phyloP scores from a whole-genome alignment of 2,113 vertebrate genomes.

The Ochotona princeps region DNA sequence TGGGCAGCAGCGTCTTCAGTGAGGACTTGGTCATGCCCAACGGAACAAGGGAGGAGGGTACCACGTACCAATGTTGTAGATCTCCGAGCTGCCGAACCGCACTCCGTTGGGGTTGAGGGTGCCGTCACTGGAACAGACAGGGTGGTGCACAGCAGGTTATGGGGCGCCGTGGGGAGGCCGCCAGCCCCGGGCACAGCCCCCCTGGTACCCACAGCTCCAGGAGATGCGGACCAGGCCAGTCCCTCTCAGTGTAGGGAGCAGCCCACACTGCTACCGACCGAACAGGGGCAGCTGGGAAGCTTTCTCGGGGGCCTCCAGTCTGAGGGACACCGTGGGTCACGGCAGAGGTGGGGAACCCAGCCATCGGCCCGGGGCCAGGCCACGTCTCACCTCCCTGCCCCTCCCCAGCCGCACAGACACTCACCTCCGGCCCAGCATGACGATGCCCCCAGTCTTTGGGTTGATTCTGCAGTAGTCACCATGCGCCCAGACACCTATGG shows the following conservation, averaged over 20 bases:
- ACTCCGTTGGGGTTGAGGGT: constrained; percentile 98
- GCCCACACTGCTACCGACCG: background rate
- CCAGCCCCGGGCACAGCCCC: background rate
- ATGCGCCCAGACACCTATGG: constrained; percentile 94
- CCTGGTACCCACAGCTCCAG: no score
- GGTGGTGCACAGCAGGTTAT: background rate
- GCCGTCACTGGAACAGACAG: constrained; percentile 90
- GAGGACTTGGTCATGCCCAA: no score
- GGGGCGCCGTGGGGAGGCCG: fast-evolving
- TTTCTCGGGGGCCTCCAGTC: background rate
- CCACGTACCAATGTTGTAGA: constrained; percentile 96
- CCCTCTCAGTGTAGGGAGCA: background rate
- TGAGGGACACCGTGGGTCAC: fast-evolving
- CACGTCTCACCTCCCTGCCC: no score
- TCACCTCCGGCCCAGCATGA: constrained; percentile 98
- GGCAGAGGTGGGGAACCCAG: background rate
- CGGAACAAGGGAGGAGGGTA: background rate
- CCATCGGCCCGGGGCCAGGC: no score
- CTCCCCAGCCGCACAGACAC: background rate
- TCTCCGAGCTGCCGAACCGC: constrained; percentile 97
- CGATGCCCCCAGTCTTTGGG: constrained; percentile 93
- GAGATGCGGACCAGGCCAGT: no score
- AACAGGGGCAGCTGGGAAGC: no score
- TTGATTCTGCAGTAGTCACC: constrained; percentile 98
- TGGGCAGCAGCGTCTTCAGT: no score